Percentiles rank a stretch among this genome's conserved stretches.
phyloP scores from a whole-genome alignment of 2,888 invertebrate species.

The Apodemia hepburni region DNA sequence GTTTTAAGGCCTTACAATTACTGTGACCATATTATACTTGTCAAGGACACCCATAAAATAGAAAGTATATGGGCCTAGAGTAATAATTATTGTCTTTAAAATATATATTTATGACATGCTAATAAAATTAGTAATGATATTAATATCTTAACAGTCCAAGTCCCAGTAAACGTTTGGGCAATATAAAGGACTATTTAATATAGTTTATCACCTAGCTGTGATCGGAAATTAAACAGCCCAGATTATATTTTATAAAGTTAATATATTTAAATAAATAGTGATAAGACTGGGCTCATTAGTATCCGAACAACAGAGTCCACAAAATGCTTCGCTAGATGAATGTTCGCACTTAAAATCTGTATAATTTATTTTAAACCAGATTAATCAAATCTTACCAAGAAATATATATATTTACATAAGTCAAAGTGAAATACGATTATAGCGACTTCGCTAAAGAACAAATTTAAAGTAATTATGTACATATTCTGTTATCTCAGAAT shows the following conservation, averaged over 20 bases:
- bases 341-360: conserved; percentile 75
- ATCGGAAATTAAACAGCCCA: conserved; percentile 69
- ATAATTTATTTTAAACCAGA: conserved; percentile 75
- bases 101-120: conserved; percentile 38
- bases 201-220: conserved; percentile 46
- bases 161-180: background rate
- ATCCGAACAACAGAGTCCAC: conserved; percentile 70
- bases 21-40: conserved; percentile 35
- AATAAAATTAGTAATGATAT: conserved; percentile 29
- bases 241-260: conserved; percentile 49
- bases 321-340: conserved; percentile 71
- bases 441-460: conserved; percentile 57
- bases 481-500: conserved; percentile 62
- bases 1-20: conserved; percentile 49
- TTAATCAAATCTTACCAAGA: conserved; percentile 63
- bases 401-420: conserved; percentile 70
- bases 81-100: conserved; percentile 39
- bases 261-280: conserved; percentile 60
- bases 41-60: conserved; percentile 59
- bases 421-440: conserved; percentile 69
- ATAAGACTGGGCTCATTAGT: conserved; percentile 73
- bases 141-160: conserved; percentile 11
- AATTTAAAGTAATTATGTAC: conserved; percentile 64
- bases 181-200: background rate
- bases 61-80: conserved; percentile 57